Evolutionary conservation across 2,888 invertebrate species (phyloP).

Genomic region (Corbicula japonica): DNA sequence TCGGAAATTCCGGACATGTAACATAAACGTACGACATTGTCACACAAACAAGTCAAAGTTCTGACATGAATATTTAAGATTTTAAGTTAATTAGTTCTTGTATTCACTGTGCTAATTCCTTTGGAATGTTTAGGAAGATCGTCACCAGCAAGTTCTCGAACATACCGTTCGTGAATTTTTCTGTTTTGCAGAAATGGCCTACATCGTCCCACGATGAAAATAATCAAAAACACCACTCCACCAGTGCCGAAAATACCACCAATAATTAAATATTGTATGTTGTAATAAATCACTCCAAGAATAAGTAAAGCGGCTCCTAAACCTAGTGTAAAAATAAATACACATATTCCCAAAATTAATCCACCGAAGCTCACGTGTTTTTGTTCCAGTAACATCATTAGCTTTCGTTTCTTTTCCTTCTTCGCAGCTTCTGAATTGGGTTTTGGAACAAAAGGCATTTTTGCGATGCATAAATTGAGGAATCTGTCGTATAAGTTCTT

Average conservation of each 20-base stretch:
- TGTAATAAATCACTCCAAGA: conserved; percentile 8
- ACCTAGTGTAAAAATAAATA: conserved; percentile 6
- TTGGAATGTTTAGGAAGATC: neutral
- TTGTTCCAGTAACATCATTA: conserved; percentile 5
- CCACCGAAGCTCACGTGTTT: neutral
- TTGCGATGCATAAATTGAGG: neutral
- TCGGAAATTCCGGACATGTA: conserved; percentile 1
- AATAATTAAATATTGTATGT: conserved; percentile 4
- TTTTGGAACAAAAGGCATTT: neutral
- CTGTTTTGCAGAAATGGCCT: conserved; percentile 39
- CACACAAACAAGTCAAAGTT: neutral
- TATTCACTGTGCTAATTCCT: neutral
- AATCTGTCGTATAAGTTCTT: neutral
- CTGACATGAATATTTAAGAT: neutral
- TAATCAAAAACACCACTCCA: conserved; percentile 10
- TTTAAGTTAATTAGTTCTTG: neutral
- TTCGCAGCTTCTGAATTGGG: neutral
- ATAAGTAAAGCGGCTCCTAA: neutral
- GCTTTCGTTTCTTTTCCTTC: conserved; percentile 1
- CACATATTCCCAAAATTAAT: conserved; percentile 2
- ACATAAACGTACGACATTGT: neutral
- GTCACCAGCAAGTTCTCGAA: conserved; percentile 10
- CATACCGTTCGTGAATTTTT: conserved; percentile 36
- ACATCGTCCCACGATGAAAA: conserved; percentile 22
- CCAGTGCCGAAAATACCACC: conserved; percentile 35